Evolutionary conservation across 1,140 invertebrate species (phyloP).

Genomic region (Reticulitermes speratus): DNA sequence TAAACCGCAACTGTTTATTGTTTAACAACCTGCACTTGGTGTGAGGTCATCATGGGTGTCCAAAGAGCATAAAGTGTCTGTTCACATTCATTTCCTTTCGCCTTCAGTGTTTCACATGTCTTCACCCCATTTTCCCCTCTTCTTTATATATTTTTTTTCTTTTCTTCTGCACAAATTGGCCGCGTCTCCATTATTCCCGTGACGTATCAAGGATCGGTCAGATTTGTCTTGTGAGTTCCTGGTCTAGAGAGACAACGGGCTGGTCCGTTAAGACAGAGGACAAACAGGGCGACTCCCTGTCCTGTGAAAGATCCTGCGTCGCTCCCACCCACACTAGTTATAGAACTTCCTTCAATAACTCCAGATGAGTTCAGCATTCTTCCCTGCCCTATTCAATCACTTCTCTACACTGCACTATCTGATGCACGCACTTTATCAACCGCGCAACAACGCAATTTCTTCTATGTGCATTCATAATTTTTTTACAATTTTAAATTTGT

Average conservation of each 20-base stretch:
- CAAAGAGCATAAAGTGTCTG: neutral
- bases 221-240: conserved; percentile 22
- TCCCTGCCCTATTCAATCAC: too few species aligned
- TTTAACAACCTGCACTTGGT: too few species aligned
- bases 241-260: neutral
- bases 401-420: too few species aligned
- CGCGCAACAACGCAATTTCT: too few species aligned
- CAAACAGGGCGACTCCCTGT: neutral
- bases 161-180: conserved; percentile 20
- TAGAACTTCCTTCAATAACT: too few species aligned
- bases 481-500: too few species aligned
- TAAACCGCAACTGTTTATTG: too few species aligned
- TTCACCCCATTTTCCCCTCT: neutral
- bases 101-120: neutral
- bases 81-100: neutral
- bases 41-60: neutral
- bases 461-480: too few species aligned
- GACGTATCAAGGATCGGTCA: conserved; percentile 22
- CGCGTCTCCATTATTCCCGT: conserved; percentile 21
- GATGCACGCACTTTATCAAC: too few species aligned
- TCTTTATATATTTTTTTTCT: neutral
- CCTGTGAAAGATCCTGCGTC: neutral
- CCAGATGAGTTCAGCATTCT: too few species aligned
- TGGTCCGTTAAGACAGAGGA: neutral
- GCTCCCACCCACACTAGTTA: neutral